Conservation (phyloP, 2,888 invertebrate genomes). For the Amiota minor region DNA sequence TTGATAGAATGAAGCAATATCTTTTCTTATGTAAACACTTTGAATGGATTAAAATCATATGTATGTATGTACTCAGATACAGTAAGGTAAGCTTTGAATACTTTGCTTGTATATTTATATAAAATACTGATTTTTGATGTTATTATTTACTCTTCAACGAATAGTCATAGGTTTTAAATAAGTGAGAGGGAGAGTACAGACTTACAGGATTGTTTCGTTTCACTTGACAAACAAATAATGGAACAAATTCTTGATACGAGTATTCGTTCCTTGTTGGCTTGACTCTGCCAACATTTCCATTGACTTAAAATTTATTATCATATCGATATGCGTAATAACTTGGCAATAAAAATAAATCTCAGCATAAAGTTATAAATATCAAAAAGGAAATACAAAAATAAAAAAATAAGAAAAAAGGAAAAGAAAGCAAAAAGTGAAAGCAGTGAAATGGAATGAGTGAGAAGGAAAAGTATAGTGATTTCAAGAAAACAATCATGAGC, state of each 20-base stretch:
- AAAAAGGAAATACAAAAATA: constrained; percentile 5
- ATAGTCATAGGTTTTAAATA: too few species aligned
- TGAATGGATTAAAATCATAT: constrained; percentile 4
- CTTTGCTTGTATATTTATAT: not conserved
- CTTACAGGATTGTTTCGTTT: too few species aligned
- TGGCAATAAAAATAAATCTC: constrained; percentile 67
- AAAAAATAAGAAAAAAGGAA: constrained; percentile 47
- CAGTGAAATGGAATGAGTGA: too few species aligned
- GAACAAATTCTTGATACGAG: not conserved
- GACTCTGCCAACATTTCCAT: not conserved
- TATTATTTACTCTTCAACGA: constrained; percentile 3
- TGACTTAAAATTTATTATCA: constrained; percentile 59
- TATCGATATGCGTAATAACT: constrained; percentile 68
- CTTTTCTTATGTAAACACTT: not conserved
- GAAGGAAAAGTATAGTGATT: too few species aligned
- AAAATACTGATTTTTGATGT: constrained; percentile 1
- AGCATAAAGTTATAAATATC: constrained; percentile 62
- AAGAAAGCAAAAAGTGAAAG: constrained; percentile 43
- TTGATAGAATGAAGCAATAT: constrained; percentile 8
- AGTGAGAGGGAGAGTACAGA: too few species aligned
- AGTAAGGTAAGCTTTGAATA: not conserved
- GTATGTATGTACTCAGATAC: not conserved
- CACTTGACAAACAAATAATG: not conserved
- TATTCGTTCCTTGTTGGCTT: too few species aligned
- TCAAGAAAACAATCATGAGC: constrained; percentile 24